Percentiles rank a stretch among this genome's conserved stretches.
Evolutionary conservation across 2,113 vertebrate genomes (phyloP).

Genomic region (Scomber scombrus): DNA sequence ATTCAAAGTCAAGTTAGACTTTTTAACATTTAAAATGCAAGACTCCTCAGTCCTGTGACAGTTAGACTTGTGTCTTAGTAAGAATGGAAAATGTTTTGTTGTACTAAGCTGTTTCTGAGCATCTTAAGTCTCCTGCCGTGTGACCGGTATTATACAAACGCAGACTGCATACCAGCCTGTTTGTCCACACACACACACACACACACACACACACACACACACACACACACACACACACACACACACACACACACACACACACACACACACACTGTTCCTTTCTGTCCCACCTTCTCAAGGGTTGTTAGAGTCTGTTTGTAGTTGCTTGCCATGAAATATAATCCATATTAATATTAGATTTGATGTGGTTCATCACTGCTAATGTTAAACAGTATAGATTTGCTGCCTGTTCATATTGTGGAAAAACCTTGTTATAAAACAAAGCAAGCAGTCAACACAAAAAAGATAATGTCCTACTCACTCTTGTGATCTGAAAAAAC

Average conservation of each 20-base stretch:
- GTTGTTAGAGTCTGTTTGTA: not conserved
- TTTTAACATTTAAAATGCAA: not conserved
- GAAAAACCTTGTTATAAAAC: not conserved
- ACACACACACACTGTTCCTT: slow-evolving; percentile 18
- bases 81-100: slow-evolving; percentile 19
- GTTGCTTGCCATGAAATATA: not conserved
- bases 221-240: slow-evolving; percentile 1
- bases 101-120: slow-evolving; percentile 32
- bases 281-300: not conserved
- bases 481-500: not conserved
- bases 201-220: not conserved
- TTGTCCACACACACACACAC: slow-evolving; percentile 9
- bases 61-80: slow-evolving; percentile 7
- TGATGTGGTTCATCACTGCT: not conserved
- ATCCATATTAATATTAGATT: not conserved
- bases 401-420: not conserved
- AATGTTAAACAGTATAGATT: not conserved
- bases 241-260: slow-evolving; percentile 10
- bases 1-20: not conserved
- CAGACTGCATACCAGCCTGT: slow-evolving; percentile 32
- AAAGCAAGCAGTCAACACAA: not conserved
- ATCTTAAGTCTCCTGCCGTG: slow-evolving; percentile 35
- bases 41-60: not conserved
- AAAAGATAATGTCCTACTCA: not conserved
- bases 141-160: slow-evolving; percentile 44